Percentiles rank a stretch among this genome's conserved stretches.
Conservation (phyloP, 1,140 invertebrate species). For the Melitaea cinxia region DNA sequence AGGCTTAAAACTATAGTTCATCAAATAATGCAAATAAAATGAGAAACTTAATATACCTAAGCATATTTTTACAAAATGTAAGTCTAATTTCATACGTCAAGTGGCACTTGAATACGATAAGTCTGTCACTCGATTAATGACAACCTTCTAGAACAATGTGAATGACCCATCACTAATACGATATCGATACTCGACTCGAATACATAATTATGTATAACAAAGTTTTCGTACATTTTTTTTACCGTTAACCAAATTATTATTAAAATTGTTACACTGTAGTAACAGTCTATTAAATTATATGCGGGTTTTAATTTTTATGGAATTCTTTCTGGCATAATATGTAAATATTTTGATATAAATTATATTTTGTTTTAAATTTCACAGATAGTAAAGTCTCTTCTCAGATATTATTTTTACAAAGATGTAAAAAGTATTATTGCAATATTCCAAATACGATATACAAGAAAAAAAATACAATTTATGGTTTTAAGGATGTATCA, state of each 20-base stretch:
- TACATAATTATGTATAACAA: background rate
- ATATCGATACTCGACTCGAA: conserved; percentile 11
- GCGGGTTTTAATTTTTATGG: background rate
- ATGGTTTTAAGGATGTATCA: background rate
- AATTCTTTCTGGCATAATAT: background rate
- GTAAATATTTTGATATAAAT: background rate
- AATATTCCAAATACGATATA: background rate
- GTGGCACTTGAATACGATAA: conserved; percentile 22
- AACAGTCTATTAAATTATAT: background rate
- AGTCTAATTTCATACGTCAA: conserved; percentile 1
- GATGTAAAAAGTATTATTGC: background rate
- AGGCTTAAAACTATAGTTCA: background rate
- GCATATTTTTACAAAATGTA: background rate
- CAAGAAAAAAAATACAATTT: background rate
- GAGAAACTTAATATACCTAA: too few species aligned
- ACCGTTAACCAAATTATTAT: conserved; percentile 4
- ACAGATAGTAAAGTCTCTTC: too few species aligned
- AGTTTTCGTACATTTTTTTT: background rate
- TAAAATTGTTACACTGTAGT: background rate
- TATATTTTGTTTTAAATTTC: background rate
- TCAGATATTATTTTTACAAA: too few species aligned
- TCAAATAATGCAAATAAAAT: too few species aligned
- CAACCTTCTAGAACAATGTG: conserved; percentile 13
- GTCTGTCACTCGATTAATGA: conserved; percentile 18
- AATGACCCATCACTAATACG: conserved; percentile 11